These are phyloP conservation scores for Lepidonotus clava DNA, from an alignment of 2,888 invertebrate species.

Conservation along the genomic window DNA sequence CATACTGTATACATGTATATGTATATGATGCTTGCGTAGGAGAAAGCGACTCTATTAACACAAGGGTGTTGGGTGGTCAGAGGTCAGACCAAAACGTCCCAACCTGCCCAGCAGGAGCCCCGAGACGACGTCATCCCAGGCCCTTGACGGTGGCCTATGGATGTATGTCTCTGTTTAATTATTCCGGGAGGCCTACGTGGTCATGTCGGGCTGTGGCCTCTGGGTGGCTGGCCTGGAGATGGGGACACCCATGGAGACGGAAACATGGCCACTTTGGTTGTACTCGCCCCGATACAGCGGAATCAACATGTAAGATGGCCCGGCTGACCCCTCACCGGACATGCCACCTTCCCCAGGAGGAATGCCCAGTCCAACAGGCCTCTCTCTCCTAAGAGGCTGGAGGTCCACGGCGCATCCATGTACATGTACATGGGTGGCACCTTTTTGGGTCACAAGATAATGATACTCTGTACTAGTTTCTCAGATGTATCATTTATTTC, in stretches of 20 bases:
- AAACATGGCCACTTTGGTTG: background rate
- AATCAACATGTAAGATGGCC: slow-evolving; percentile 9
- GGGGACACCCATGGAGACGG: background rate
- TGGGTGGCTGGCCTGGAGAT: background rate
- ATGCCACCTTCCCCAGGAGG: background rate
- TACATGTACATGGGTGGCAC: too few species aligned
- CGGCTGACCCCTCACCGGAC: background rate
- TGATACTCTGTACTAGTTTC: too few species aligned
- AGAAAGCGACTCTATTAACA: too few species aligned
- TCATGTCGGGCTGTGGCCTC: background rate
- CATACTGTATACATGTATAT: too few species aligned
- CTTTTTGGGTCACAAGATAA: too few species aligned
- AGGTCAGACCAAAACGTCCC: background rate
- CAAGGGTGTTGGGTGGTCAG: slow-evolving; percentile 19
- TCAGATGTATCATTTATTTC: too few species aligned
- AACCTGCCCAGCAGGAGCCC: too few species aligned
- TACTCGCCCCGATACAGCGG: background rate
- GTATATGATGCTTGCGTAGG: too few species aligned
- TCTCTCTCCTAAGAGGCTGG: too few species aligned
- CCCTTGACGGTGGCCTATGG: background rate
- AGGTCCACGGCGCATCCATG: too few species aligned
- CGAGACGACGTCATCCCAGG: background rate
- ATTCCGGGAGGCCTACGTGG: background rate
- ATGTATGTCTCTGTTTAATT: background rate
- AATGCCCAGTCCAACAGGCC: too few species aligned